Conservation (phyloP, 2,113 vertebrate species). For the Heteronetta atricapilla region DNA sequence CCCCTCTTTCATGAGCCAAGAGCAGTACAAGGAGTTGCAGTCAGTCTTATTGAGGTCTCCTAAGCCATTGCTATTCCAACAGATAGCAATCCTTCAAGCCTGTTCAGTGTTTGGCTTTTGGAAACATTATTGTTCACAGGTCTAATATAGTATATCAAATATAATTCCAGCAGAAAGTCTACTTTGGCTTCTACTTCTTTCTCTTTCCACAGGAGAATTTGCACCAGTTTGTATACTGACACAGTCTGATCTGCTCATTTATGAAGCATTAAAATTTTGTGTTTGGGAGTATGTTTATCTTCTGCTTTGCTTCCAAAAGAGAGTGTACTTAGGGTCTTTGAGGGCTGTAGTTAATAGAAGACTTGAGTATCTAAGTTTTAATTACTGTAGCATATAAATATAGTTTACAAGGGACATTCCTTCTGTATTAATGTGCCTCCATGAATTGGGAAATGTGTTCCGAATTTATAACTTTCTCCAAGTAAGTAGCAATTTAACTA, state of each 20-base stretch:
- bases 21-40: not conserved
- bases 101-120: not conserved
- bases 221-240: not conserved
- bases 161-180: not conserved
- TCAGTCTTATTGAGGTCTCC: not conserved
- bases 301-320: not conserved
- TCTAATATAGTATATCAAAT: not conserved
- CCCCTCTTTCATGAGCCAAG: not conserved
- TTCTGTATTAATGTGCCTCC: not conserved
- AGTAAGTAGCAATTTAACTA: not conserved
- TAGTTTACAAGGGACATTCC: not conserved
- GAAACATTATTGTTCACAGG: not conserved
- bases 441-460: not conserved
- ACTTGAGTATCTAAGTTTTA: not conserved
- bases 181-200: not conserved
- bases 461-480: not conserved
- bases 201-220: not conserved
- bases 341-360: not conserved
- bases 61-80: not conserved
- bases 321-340: not conserved
- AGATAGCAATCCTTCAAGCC: not conserved
- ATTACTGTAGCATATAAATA: not conserved
- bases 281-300: not conserved
- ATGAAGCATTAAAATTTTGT: not conserved
- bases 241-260: not conserved